These are phyloP conservation scores for Ictalurus furcatus DNA, from an alignment of 2,113 vertebrate species.

Conservation along the genomic window DNA sequence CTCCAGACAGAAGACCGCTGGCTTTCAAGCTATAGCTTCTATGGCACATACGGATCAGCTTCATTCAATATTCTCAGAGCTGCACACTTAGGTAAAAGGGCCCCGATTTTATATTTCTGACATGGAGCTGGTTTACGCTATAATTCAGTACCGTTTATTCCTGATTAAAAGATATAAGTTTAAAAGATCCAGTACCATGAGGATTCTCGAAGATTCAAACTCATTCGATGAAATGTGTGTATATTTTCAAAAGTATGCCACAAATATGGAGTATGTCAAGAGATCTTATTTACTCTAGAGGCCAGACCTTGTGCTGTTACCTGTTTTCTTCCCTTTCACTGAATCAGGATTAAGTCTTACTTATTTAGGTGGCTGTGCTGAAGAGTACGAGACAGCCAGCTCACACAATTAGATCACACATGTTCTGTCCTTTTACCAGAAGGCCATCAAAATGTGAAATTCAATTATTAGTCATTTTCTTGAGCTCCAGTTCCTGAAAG, in stretches of 20 bases:
- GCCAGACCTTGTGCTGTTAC: not conserved
- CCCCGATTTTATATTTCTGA: conserved; percentile 12
- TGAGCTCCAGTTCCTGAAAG: not conserved
- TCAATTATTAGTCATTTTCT: conserved; percentile 22
- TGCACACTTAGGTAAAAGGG: not conserved
- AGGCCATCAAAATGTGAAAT: conserved; percentile 24
- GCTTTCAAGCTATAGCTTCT: not conserved
- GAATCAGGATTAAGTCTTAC: not conserved
- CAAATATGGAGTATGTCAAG: conserved; percentile 17
- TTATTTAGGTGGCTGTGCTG: not conserved
- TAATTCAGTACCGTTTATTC: conserved; percentile 31
- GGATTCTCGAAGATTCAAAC: not conserved
- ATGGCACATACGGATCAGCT: not conserved
- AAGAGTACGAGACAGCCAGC: not conserved
- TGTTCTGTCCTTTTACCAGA: conserved; percentile 7
- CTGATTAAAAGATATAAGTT: not conserved
- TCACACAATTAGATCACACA: not conserved
- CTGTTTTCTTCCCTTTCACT: conserved; percentile 4
- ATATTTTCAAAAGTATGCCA: conserved; percentile 18
- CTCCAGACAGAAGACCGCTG: not conserved
- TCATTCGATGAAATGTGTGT: conserved; percentile 27
- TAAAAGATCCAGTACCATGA: conserved; percentile 19
- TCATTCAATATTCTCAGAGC: conserved; percentile 15
- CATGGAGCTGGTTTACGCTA: conserved; percentile 14
- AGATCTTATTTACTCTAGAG: conserved; percentile 2